Evolutionary conservation across 2,888 invertebrate genomes (phyloP).

Genomic region (Leucoptera coffeella): DNA sequence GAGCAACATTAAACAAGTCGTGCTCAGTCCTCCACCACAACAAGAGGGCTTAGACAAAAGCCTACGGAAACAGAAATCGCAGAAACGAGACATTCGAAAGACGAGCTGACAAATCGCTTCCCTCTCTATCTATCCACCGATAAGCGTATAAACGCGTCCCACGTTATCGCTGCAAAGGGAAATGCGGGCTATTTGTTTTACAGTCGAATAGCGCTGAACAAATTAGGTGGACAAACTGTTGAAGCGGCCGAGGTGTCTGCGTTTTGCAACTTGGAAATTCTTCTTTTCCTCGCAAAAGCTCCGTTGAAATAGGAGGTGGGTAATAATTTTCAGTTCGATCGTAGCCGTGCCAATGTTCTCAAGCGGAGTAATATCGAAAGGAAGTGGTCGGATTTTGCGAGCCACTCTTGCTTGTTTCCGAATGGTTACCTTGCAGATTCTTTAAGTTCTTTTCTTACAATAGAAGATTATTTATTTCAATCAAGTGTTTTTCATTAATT

Average conservation of each 20-base stretch:
- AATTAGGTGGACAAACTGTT: slow-evolving; percentile 53
- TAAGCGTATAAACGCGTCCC: no score
- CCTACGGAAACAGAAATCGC: slow-evolving; percentile 29
- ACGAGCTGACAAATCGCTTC: slow-evolving; percentile 21
- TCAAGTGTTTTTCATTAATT: no score
- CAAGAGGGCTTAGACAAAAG: slow-evolving; percentile 39
- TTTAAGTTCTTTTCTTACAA: no score
- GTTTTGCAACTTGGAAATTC: slow-evolving; percentile 38
- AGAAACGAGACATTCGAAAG: slow-evolving; percentile 24
- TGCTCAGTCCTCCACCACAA: no score
- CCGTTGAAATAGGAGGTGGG: slow-evolving; percentile 24
- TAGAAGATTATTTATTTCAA: no score
- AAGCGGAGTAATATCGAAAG: slow-evolving; percentile 29
- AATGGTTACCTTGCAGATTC: no score
- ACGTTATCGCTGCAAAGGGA: slow-evolving; percentile 29
- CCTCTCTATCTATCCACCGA: slow-evolving; percentile 22
- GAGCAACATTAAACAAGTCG: slow-evolving; percentile 29
- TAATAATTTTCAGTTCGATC: slow-evolving; percentile 37
- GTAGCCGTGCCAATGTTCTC: slow-evolving; percentile 20
- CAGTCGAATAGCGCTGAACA: slow-evolving; percentile 47
- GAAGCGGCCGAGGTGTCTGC: slow-evolving; percentile 46
- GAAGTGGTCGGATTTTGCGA: slow-evolving; percentile 16
- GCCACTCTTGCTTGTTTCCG: slow-evolving; percentile 12
- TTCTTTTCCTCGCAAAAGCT: slow-evolving; percentile 28
- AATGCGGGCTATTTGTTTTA: slow-evolving; percentile 48